Percentiles rank a stretch among this genome's conserved stretches.
Conservation (phyloP, 1,140 invertebrate species). For the Ptiloglossa arizonensis region DNA sequence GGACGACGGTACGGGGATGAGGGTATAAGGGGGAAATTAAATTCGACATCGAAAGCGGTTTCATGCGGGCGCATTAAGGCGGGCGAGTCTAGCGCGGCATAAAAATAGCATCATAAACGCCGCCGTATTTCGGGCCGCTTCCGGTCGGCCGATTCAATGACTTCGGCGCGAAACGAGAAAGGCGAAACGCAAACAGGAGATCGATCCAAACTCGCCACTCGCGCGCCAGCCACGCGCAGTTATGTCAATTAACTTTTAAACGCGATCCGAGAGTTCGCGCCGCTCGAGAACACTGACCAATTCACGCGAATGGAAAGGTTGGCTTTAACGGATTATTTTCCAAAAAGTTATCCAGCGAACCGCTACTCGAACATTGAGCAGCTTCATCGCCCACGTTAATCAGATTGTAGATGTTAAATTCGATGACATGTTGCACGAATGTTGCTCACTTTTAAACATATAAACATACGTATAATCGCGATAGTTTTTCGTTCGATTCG, state of each 20-base stretch:
- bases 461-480: no score
- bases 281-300: background rate
- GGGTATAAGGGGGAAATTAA: conserved; percentile 10
- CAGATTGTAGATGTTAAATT: no score
- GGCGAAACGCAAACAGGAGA: background rate
- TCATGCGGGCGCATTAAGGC: conserved; percentile 48
- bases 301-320: background rate
- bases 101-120: conserved; percentile 60
- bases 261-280: background rate
- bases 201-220: background rate
- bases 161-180: background rate
- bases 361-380: no score
- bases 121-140: conserved; percentile 22
- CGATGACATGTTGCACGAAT: no score
- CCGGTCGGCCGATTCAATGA: conserved; percentile 28
- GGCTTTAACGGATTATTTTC: background rate
- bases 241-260: conserved; percentile 16
- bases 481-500: no score
- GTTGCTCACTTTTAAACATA: no score
- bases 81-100: conserved; percentile 36
- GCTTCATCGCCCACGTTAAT: no score
- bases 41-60: conserved; percentile 39
- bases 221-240: background rate
- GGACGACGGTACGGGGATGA: no score
- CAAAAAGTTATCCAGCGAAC: background rate